Evolutionary conservation across 30 jellyfish, hydroid and myxozoan genomes (phyloP), one percentile per base, ranked within the genome.

Genomic region (Hydractinia echinata): DNA sequence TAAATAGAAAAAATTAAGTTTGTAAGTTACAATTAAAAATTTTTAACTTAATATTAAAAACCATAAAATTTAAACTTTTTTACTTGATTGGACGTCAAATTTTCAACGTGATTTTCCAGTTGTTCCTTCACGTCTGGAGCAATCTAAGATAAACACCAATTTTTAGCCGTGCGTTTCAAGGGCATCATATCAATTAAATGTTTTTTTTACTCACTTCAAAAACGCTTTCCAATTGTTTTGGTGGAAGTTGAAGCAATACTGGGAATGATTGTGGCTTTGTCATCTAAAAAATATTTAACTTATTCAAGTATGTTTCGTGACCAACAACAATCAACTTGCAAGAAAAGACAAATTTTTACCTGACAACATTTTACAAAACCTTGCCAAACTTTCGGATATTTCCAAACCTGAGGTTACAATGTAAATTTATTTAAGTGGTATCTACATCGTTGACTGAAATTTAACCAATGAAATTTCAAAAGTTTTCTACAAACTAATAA

Each of bases 241-340:
- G 99, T 67, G 99, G 99, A 30, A 94, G 85, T 66, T 94, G 96
- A 20, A 94, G 86, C 4, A 94, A 82, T 4, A 94, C 95, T 49
- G 99, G 99, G 79, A 84, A 94, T 7, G 99, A 94, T 79, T 94
- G 99, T 10, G 99, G 99, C 72, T 88, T 94, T 21, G 99, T 94
- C 99, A 94, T 94, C 99, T 93, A 62, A 49, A 80, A 55, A 39
- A 64, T 6, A 64, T n/a, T n/a, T n/a, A 76, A 11, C 50, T 21
- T 64, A 72, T 16, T 7, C 39, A 10, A 50, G 76, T 1, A n/a
- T 79, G 61, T 15, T 30, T 30, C 44, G 44, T 30, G 44, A 21
- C 14, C 76, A 49, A 18, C 76, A 49, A 15, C 30, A 7, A 30
- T 8, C n/a, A 52, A 7, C 2, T 6, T 8, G 8, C 18, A 55